Conservation (phyloP, 2,797 vertebrate species). For the Diplodus puntazzo region DNA sequence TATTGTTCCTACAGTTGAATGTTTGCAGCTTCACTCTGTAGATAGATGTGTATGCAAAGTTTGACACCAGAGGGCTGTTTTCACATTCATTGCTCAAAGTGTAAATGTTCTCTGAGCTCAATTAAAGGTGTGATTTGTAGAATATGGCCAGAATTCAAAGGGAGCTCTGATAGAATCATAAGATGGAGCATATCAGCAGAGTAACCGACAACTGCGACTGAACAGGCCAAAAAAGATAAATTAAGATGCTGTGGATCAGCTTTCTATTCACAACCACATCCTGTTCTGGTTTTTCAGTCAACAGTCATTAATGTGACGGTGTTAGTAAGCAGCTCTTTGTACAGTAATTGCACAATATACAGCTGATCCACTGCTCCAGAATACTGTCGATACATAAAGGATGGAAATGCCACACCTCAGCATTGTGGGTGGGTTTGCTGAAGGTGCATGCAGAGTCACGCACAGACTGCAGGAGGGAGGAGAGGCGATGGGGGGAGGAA, state of each 20-base stretch:
- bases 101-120: too few relatives aligned
- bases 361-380: constrained; percentile 14
- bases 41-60: too few relatives aligned
- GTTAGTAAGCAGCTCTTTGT: neutral
- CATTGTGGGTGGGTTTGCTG: constrained; percentile 42
- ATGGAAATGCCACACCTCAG: constrained; percentile 59
- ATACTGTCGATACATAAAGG: constrained; percentile 4
- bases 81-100: too few relatives aligned
- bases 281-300: neutral
- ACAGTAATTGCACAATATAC: neutral
- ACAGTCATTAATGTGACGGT: rapidly evolving
- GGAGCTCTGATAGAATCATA: too few relatives aligned
- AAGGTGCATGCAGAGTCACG: constrained; percentile 72
- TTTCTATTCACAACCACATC: constrained; percentile 4
- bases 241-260: neutral
- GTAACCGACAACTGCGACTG: too few relatives aligned
- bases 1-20: too few relatives aligned
- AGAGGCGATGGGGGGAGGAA: neutral
- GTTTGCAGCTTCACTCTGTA: too few relatives aligned
- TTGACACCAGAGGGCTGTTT: too few relatives aligned
- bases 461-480: constrained; percentile 63
- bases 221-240: neutral
- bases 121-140: too few relatives aligned
- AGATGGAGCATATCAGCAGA: too few relatives aligned
- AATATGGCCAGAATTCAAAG: too few relatives aligned